Base-by-base conservation (phyloP, 2,888 invertebrate species). In the Autographa pulchrina region DNA sequence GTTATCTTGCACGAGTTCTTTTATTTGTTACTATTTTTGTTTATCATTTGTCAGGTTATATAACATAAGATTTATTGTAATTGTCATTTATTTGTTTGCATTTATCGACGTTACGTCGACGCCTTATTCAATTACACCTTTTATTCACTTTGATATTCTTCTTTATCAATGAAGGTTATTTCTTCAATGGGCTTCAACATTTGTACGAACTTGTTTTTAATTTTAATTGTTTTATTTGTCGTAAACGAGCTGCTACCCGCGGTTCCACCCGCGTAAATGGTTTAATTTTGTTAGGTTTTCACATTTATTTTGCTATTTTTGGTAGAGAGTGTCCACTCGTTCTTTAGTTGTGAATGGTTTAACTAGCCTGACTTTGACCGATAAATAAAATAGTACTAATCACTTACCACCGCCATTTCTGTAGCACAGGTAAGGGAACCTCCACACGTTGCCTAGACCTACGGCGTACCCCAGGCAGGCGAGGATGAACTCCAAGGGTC, bases 381-480 rank as follows among this genome's bases (percentile, higher is more conserved):
- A n/a, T n/a, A n/a, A n/a, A n/a, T 3, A 13, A 14, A 14, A 13
- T 43, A 4, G 5, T n/a, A n/a, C 8, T n/a, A 0, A n/a, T n/a
- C 6, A 77, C 96, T 93, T 92, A 97, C 98, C 98, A 89, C 98
- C 98, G 68, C 98, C 98, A 92, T 98, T 98, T 86, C 97, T 97
- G 91, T 98, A 98, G 87, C 97, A 97, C 62, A 98, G 95, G 90
- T 97, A 98, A 9, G 98, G 98, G 91, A 98, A 98, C 79, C 98
- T 96, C 97, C 97, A 97, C 62, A 98, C 97, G 90, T 98, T 98
- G 74, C 98, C 98, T 75, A 98, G 95, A 60, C 98, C 98, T 62
- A 98, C 97, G 52, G 98, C 97, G 85, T 98, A 97, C 54, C 98
- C 97, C 77, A 98, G 95, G 90, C 97, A 98, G 65, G 97, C 97